A percentile compares a stretch with the other conserved stretches of the same genome.
phyloP scores from a whole-genome alignment of 2,113 vertebrate species.

The Anguilla rostrata region DNA sequence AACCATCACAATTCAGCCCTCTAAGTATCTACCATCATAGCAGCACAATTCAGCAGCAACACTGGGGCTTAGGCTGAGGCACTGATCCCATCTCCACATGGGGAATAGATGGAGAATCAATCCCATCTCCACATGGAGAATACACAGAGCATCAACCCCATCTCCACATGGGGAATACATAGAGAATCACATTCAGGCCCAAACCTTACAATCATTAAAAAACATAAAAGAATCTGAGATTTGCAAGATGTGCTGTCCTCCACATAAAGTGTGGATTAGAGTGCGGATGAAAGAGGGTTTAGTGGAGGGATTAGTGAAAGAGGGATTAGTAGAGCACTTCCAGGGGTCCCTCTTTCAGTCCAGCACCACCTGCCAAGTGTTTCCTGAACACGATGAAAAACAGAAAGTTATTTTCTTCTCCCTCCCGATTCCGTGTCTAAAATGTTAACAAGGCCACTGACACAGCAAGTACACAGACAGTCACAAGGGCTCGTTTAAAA shows the following conservation, averaged over 20 bases:
- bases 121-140: not conserved
- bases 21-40: not conserved
- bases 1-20: too few species aligned
- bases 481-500: not conserved
- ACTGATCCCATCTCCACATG: not conserved
- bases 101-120: too few species aligned
- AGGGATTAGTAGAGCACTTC: not conserved
- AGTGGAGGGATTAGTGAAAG: not conserved
- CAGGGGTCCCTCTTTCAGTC: not conserved
- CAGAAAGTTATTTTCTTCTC: not conserved
- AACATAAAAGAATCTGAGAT: too few species aligned
- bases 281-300: not conserved
- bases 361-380: not conserved
- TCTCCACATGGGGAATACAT: not conserved
- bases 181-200: too few species aligned
- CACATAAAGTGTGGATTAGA: not conserved
- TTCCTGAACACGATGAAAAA: constrained; percentile 5
- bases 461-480: not conserved
- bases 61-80: not conserved
- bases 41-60: not conserved
- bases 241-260: too few species aligned
- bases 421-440: not conserved
- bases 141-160: not conserved
- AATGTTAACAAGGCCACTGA: not conserved
- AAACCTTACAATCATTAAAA: too few species aligned